Conservation (phyloP, 2,113 vertebrate species). For the Oreochromis aureus region DNA sequence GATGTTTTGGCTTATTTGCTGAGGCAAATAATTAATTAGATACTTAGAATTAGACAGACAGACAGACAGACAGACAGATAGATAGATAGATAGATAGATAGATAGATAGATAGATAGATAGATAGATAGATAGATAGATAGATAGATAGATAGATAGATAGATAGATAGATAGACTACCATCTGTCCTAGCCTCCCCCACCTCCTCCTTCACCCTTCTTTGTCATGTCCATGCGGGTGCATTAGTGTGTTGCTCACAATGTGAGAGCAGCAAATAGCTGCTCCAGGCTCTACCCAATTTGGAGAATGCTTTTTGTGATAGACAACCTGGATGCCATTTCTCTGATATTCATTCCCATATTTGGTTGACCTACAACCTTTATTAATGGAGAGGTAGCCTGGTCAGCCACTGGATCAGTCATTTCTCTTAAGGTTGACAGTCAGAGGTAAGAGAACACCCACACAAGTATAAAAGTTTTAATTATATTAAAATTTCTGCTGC, state of each 20-base stretch:
- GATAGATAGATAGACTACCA: background rate
- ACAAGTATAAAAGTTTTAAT: background rate
- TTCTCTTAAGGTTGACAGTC: constrained; percentile 35
- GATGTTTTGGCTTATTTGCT: background rate
- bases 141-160: background rate
- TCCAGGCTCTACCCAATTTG: constrained; percentile 35
- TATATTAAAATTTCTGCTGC: background rate
- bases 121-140: background rate
- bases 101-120: background rate
- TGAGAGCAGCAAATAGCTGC: constrained; percentile 54
- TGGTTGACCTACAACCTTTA: constrained; percentile 57
- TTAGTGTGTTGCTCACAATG: constrained; percentile 32
- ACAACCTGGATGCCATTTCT: constrained; percentile 50
- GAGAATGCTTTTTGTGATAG: constrained; percentile 39
- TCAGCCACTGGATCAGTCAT: constrained; percentile 38
- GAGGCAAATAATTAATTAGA: background rate
- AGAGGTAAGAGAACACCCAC: constrained; percentile 32
- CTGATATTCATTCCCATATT: constrained; percentile 61
- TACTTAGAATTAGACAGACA: background rate
- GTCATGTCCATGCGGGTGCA: background rate
- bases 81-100: background rate
- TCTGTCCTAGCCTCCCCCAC: constrained; percentile 1
- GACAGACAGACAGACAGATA: background rate
- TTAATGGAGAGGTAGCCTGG: constrained; percentile 34
- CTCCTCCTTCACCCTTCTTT: constrained; percentile 9